phyloP scores from a whole-genome alignment of 2,888 invertebrate genomes.

The Lepidonotus clava region DNA sequence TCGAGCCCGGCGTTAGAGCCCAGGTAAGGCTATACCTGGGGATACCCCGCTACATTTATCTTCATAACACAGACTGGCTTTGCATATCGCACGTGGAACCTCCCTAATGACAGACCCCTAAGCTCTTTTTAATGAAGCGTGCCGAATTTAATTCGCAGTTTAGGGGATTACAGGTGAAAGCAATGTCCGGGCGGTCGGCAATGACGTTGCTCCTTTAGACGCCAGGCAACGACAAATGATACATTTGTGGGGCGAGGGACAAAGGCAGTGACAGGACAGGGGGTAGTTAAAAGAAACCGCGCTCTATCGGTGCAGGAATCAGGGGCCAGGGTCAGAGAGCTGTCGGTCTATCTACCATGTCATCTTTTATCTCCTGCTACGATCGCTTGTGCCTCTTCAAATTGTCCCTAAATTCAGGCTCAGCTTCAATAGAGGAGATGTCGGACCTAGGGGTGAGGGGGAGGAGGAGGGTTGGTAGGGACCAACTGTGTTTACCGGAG shows the following conservation, averaged over 20 bases:
- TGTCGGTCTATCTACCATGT: constrained; percentile 22
- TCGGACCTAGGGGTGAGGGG: background rate
- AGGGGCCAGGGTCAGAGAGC: constrained; percentile 11
- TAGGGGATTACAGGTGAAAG: constrained; percentile 30
- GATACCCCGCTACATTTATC: background rate
- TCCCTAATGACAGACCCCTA: constrained; percentile 39
- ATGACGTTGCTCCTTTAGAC: background rate
- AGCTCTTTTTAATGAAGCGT: constrained; percentile 53
- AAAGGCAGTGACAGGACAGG: constrained; percentile 14
- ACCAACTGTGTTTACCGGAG: background rate
- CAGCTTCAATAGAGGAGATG: background rate
- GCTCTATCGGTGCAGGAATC: background rate
- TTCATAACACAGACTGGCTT: background rate
- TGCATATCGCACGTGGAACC: constrained; percentile 35
- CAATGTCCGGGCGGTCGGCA: background rate
- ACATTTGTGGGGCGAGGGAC: constrained; percentile 18
- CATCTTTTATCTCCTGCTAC: constrained; percentile 25
- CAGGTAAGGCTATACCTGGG: background rate
- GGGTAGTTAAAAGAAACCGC: background rate
- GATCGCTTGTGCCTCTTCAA: constrained; percentile 12
- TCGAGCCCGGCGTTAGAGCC: background rate
- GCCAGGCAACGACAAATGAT: constrained; percentile 23
- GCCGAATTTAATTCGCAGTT: constrained; percentile 45
- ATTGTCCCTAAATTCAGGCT: constrained; percentile 10
- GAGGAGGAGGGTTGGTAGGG: background rate